A percentile compares a stretch with the other conserved stretches of the same genome.
Conservation (phyloP, 1,140 invertebrate species). For the Brachionus rubens region DNA sequence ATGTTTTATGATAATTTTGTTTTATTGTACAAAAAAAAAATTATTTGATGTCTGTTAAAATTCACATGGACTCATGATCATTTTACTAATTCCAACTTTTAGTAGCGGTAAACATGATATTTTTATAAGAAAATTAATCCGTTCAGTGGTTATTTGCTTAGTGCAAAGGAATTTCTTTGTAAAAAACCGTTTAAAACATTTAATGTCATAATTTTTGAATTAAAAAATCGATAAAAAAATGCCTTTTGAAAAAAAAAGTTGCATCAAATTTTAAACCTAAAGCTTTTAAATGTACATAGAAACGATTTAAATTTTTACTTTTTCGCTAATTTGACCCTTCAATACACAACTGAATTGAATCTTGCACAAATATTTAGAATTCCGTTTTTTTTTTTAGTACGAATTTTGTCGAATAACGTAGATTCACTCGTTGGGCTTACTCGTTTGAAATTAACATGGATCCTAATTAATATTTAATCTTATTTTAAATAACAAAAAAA, state of each 20-base stretch:
- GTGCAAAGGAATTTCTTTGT: no score
- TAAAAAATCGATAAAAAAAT: conserved; percentile 25
- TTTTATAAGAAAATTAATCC: no score
- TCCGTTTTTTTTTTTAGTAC: background rate
- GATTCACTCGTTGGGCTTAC: no score
- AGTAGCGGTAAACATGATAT: no score
- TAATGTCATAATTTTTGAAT: no score
- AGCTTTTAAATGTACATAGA: conserved; percentile 30
- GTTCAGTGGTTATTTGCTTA: no score
- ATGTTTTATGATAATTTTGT: background rate
- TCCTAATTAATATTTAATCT: conserved; percentile 37
- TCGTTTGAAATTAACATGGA: conserved; percentile 14
- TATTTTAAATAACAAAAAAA: conserved; percentile 31
- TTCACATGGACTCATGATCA: background rate
- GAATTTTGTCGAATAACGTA: no score
- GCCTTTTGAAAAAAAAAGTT: no score
- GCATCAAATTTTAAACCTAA: no score
- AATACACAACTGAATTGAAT: conserved; percentile 5
- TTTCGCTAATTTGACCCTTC: conserved; percentile 8
- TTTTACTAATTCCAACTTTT: no score
- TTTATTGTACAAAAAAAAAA: conserved; percentile 13
- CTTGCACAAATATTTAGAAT: conserved; percentile 29
- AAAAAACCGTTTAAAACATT: no score
- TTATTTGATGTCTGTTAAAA: background rate
- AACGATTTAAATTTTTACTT: conserved; percentile 5